Percentiles rank a stretch among this genome's conserved stretches.
Evolutionary conservation across 1,140 invertebrate genomes (phyloP).

Genomic region (Cotesia glomerata): DNA sequence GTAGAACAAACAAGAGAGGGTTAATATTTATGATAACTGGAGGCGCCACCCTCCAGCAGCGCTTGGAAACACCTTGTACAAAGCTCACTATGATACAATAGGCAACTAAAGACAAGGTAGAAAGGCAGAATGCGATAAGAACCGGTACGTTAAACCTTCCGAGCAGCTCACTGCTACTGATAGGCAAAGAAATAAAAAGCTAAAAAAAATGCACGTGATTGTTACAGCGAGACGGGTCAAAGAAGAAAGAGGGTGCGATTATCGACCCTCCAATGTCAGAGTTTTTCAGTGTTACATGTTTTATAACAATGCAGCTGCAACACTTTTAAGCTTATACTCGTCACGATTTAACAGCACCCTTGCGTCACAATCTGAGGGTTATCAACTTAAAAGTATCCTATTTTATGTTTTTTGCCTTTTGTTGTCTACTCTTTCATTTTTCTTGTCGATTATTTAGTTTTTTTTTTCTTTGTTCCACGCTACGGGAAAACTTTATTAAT

Average conservation of each 20-base stretch:
- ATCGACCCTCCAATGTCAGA: constrained; percentile 11
- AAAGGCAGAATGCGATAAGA: too few relatives aligned
- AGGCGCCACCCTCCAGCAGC: not conserved
- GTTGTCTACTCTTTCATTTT: too few relatives aligned
- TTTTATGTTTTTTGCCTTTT: not conserved
- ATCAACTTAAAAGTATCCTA: not conserved
- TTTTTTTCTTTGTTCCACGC: too few relatives aligned
- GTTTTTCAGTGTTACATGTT: not conserved
- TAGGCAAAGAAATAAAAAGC: not conserved
- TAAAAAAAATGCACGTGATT: too few relatives aligned
- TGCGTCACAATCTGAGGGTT: not conserved
- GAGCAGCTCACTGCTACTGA: too few relatives aligned
- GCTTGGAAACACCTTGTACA: too few relatives aligned
- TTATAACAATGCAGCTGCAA: not conserved
- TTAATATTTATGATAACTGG: not conserved
- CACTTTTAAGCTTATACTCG: not conserved
- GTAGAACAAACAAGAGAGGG: not conserved
- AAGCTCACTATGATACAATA: too few relatives aligned
- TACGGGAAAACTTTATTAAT: too few relatives aligned
- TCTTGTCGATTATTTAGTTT: too few relatives aligned
- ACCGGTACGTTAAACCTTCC: too few relatives aligned
- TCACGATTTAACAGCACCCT: not conserved
- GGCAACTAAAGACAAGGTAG: too few relatives aligned
- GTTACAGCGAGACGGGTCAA: not conserved
- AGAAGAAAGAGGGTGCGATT: not conserved